A percentile compares a stretch with the other conserved stretches of the same genome.
phyloP scores from a whole-genome alignment of 2,888 invertebrate species.

The Ochlodes sylvanus region DNA sequence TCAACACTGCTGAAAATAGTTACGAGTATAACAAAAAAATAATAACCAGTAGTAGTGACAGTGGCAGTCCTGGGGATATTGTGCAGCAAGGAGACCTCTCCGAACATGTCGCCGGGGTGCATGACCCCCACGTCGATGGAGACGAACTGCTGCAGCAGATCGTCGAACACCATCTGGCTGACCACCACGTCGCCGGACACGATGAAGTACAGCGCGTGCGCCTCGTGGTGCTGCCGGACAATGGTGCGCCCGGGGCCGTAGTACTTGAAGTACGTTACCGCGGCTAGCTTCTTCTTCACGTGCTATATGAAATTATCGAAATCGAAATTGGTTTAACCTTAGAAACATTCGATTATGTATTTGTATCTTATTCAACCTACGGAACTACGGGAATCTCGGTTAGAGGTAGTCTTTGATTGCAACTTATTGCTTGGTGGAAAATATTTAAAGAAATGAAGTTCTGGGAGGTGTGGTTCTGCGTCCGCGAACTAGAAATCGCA shows the following conservation, averaged over 20 bases:
- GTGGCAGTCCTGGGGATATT: slow-evolving; percentile 83
- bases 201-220: slow-evolving; percentile 87
- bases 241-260: slow-evolving; percentile 85
- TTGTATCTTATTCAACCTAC: no score
- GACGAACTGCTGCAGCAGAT: slow-evolving; percentile 71
- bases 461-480: no score
- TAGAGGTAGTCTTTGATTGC: no score
- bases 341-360: no score
- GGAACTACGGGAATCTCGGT: no score
- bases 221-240: slow-evolving; percentile 85
- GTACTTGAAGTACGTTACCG: slow-evolving; percentile 86
- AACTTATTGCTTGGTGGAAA: no score
- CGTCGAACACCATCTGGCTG: slow-evolving; percentile 80
- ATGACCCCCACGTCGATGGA: slow-evolving; percentile 80
- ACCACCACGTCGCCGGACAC: slow-evolving; percentile 84
- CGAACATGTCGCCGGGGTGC: slow-evolving; percentile 87
- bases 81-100: slow-evolving; percentile 86
- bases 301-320: slow-evolving; percentile 60
- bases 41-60: slow-evolving; percentile 80
- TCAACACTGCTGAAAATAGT: no score
- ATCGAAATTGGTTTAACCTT: no score
- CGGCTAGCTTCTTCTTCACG: slow-evolving; percentile 86
- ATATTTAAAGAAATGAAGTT: no score
- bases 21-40: not conserved
- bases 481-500: no score